Base-by-base conservation (phyloP, 2,113 vertebrate genomes). In the Thryonomys swinderianus region DNA sequence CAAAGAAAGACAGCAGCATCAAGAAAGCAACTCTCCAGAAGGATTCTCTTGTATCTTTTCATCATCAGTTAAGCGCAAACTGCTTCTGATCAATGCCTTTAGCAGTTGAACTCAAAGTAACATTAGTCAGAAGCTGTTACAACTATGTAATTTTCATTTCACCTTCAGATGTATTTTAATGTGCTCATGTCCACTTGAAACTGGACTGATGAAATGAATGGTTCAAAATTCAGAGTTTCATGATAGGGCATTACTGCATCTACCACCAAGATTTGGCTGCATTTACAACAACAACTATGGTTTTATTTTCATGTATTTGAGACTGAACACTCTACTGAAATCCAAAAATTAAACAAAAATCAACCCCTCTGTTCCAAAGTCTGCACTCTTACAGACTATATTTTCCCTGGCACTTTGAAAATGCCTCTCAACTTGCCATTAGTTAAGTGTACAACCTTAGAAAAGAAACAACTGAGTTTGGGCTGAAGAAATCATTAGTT, bases 401-500 rank as follows among this genome's bases (percentile, higher is more conserved):
- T 93, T 79, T 32, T 17, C 79, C 42, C 48, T 25, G 95, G 57
- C 6, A 93, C 45, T 1, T 66, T 0, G 2, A 88, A 97, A 97
- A 93, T 66, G 67, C 14, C 86, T 61, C 7, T 93, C 74, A 90
- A 88, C 1, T 69, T 94, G 42, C 78, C 62, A 80, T 91, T 96
- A 94, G 95, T 91, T 84, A 85, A 95, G n/a, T 42, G 96, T 57
- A 90, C 59, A 66, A 97, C 92, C 92, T 96, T 92, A 89, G 91
- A 96, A 97, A 96, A 62, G 48, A 51, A 57, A 78, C 57, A 97
- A 96, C 95, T 96, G 96, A 96, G 87, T 91, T 92, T 95, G 90
- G 91, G 79, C 62, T 88, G 94, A 98, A 97, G 91, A 98, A 97
- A 97, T 95, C 96, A 80, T 96, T 94, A 96, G 93, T 97, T 98